Evolutionary conservation across 2,888 invertebrate genomes (phyloP), one percentile per base, ranked within the genome.

Genomic region (Phortica magna): DNA sequence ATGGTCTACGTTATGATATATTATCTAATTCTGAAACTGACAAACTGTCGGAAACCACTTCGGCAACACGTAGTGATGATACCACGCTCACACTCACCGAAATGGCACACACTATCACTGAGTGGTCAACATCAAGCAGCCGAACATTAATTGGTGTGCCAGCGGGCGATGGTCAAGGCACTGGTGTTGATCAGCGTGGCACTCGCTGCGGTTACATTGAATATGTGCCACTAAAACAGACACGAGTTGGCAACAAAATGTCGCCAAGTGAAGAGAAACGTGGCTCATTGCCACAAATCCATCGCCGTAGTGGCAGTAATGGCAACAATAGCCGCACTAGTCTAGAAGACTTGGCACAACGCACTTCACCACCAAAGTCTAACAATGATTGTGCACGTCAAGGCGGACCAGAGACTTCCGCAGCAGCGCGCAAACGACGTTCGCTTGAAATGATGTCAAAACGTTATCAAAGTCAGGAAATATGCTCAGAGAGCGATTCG

Each of bases 81-180:
- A 96, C 96, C 73, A 95, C 95, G 0, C 90, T 95, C 70, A 94
- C 94, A 1, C 89, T 95, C 55, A 94, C 95, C 0, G 95, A 95
- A 89, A 93, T 95, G 82, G 96, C 96, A 0, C 96, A 96, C 79
- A 96, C 96, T 0, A 95, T 96, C 83, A 96, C 96, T 0, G 96
- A 96, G 82, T 96, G 96, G 96, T 96, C 96, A 0, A 95, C 95
- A 0, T 96, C 96, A 80, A 95, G 95, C 22, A 96, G 96, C 84
- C 95, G 95, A 76, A 96, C 95, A 0, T 93, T 96, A 9, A 94
- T 96, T 65, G 95, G 94, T 12, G 84, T 83, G 2, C 75, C 83
- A 7, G 94, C 95, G 53, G 92, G 93, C 14, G 93, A 93, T 77
- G 92, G 80, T 71, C 57, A 76, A 10, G 81, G 76, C 42, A 43